A percentile compares a stretch with the other conserved stretches of the same genome.
Conservation (phyloP, 2,113 vertebrate species). For the Indicator maculatus region DNA sequence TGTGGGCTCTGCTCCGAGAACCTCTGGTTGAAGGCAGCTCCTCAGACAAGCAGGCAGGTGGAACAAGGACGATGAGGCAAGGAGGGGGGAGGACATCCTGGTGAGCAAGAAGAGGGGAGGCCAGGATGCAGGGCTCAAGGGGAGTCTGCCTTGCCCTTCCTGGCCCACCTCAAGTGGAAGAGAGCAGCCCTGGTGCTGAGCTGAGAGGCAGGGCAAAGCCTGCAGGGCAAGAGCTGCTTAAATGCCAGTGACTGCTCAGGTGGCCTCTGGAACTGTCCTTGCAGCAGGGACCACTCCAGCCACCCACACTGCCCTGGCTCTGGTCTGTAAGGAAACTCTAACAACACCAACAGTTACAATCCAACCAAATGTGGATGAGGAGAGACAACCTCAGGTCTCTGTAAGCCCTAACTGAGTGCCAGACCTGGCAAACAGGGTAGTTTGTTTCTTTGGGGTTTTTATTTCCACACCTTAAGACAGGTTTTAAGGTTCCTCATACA, state of each 20-base stretch:
- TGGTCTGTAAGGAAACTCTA: background rate
- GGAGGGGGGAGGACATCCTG: rapidly evolving
- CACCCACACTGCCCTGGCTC: background rate
- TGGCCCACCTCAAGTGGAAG: background rate
- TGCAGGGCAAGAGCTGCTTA: background rate
- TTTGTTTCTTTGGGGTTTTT: background rate
- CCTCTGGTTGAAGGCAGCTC: rapidly evolving
- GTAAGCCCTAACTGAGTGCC: background rate
- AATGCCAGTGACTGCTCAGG: no score
- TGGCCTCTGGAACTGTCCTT: background rate
- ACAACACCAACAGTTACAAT: background rate
- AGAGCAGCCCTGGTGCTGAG: background rate
- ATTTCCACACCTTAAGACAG: no score
- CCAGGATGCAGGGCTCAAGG: rapidly evolving
- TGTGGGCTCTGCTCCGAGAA: rapidly evolving
- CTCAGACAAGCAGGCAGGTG: rapidly evolving
- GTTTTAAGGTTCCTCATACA: background rate
- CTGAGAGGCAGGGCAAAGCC: background rate
- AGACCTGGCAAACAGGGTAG: background rate
- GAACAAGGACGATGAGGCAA: rapidly evolving
- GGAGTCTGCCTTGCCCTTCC: no score
- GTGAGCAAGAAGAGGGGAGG: background rate
- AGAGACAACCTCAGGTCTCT: background rate
- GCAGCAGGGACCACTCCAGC: no score
- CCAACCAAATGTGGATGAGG: background rate